Evolutionary conservation across 2,113 vertebrate genomes (phyloP).

Genomic region (Murina feae): DNA sequence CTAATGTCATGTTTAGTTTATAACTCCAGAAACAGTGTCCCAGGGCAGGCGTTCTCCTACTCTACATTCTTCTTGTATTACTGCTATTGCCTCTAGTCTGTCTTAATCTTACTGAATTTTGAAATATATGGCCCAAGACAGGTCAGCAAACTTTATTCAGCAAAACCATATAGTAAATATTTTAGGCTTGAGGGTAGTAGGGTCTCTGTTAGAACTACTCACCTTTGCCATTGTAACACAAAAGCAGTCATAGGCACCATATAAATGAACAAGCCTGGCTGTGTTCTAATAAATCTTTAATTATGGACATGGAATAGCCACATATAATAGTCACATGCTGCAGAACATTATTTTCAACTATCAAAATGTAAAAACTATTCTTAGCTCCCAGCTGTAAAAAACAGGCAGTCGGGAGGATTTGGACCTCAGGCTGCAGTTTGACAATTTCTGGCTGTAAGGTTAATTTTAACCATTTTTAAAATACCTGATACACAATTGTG

Average conservation of each 20-base stretch:
- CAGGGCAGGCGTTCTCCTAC: background rate
- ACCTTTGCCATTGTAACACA: background rate
- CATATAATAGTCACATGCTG: background rate
- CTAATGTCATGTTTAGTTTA: background rate
- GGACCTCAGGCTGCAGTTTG: background rate
- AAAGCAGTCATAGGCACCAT: background rate
- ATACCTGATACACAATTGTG: background rate
- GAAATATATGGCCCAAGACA: background rate
- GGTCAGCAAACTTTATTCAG: background rate
- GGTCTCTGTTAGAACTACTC: background rate
- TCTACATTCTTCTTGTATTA: background rate
- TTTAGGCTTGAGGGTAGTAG: background rate
- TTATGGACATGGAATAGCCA: background rate
- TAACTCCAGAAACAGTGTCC: background rate
- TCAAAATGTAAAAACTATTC: background rate
- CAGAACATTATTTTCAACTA: background rate
- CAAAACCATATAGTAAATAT: background rate
- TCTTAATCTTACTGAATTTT: background rate
- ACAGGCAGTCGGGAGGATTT: background rate
- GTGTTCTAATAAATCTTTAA: background rate
- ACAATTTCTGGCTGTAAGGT: background rate
- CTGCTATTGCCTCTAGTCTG: background rate
- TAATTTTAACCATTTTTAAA: background rate
- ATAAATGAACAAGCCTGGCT: background rate
- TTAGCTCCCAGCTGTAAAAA: background rate